Conservation (phyloP, 2,113 vertebrate genomes). For the Onychostruthus taczanowskii region DNA sequence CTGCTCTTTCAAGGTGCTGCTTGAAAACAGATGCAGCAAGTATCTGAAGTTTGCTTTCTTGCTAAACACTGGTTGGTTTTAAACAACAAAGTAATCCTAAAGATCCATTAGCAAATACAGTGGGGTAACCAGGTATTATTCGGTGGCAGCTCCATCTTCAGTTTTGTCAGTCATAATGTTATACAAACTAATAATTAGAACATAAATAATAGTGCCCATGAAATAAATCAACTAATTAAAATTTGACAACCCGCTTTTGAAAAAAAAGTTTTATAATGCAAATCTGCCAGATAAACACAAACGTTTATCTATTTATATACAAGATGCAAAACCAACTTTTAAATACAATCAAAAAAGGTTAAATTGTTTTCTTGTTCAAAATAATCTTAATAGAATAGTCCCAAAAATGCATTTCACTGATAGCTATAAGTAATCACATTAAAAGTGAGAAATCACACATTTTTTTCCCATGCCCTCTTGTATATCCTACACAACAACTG, state of each 20-base stretch:
- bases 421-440: neutral
- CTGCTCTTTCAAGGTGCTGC: neutral
- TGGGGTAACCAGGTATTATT: neutral
- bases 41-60: neutral
- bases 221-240: neutral
- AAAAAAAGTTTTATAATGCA: neutral
- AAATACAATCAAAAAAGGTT: neutral
- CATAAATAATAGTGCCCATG: neutral
- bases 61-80: neutral
- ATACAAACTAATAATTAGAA: neutral
- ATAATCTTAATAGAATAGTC: neutral
- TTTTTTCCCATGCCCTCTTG: neutral
- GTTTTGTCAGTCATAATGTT: neutral
- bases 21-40: neutral
- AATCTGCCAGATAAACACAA: neutral
- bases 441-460: neutral
- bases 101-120: neutral
- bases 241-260: neutral
- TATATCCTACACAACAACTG: neutral
- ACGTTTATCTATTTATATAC: neutral
- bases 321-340: neutral
- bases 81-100: neutral
- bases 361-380: neutral
- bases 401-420: neutral
- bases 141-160: neutral